Evolutionary conservation across 1,140 invertebrate species (phyloP).

Genomic region (Lysiphlebus fabarum): DNA sequence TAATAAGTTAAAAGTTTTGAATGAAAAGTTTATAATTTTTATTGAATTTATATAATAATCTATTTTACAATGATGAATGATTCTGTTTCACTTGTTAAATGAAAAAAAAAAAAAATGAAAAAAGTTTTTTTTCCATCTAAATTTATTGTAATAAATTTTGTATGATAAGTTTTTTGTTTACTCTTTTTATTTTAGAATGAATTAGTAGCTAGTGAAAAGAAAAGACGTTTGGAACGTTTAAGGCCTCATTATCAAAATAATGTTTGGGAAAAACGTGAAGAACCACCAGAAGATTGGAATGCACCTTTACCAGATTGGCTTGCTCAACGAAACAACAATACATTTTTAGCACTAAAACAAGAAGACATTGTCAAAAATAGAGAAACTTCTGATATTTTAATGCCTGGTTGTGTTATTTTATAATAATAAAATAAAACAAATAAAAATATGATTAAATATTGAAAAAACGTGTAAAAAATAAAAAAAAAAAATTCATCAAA

Average conservation of each 20-base stretch:
- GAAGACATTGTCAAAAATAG: constrained; percentile 59
- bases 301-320: constrained; percentile 73
- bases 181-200: constrained; percentile 56
- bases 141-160: constrained; percentile 3
- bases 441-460: no score
- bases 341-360: constrained; percentile 65
- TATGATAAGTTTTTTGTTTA: neutral
- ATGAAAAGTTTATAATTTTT: no score
- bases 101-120: constrained; percentile 2
- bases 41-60: no score
- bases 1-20: no score
- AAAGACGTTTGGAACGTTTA: constrained; percentile 61
- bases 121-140: neutral
- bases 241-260: constrained; percentile 68
- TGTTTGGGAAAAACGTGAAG: constrained; percentile 72
- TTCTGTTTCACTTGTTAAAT: no score
- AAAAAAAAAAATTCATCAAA: no score
- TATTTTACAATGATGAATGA: no score
- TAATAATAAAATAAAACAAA: neutral
- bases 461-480: no score
- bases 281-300: constrained; percentile 76
- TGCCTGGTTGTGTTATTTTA: neutral
- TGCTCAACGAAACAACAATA: constrained; percentile 62
- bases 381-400: neutral
- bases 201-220: constrained; percentile 70